Evolutionary conservation across 2,888 invertebrate species (phyloP), one percentile per base, ranked within the genome.

Genomic region (Euphydryas editha): DNA sequence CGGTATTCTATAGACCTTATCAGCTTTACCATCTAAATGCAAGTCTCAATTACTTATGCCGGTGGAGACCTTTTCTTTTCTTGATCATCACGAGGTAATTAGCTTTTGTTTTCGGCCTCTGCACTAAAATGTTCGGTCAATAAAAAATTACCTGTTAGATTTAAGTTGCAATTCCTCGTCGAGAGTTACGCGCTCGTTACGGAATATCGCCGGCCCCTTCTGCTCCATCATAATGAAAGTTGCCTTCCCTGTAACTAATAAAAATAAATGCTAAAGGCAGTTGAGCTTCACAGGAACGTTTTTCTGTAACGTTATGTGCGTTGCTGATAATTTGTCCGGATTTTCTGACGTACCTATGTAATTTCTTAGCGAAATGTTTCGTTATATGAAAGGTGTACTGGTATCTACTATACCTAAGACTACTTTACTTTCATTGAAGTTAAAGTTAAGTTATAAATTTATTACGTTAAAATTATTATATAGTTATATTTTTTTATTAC

Each of bases 11-110:
- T n/a, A n/a, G n/a, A n/a, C 8, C 30, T 30, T 30, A 30, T 1
- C 8, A 30, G 8, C 6, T 30, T 51, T 51, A 57, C 47, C 39
- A 63, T 69, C 58, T 65, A 54, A 51, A 62, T 30, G 24, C n/a
- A 62, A 59, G 68, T 74, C 74, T 78, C 76, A 81, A 82, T 82
- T 80, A 82, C 79, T 82, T 81, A 82, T 82, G 83, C 78, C 81
- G 80, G 82, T 78, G 79, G 73, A 74, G 77, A 72, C 75, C 73
- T 77, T 79, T 77, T 73, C 69, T 73, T 70, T 74, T 64, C 74
- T 75, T 62, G 65, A 65, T 69, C 70, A 66, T 76, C 76, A 78
- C 73, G 75, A 78, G 71, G 76, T 78, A 76, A 78, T 80, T 79
- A 76, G 73, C 78, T 75, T 76, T 76, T 77, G 71, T 76, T 77